These are phyloP conservation scores for Proisotoma minuta DNA, from an alignment of 2,888 invertebrate genomes.

Conservation along the genomic window DNA sequence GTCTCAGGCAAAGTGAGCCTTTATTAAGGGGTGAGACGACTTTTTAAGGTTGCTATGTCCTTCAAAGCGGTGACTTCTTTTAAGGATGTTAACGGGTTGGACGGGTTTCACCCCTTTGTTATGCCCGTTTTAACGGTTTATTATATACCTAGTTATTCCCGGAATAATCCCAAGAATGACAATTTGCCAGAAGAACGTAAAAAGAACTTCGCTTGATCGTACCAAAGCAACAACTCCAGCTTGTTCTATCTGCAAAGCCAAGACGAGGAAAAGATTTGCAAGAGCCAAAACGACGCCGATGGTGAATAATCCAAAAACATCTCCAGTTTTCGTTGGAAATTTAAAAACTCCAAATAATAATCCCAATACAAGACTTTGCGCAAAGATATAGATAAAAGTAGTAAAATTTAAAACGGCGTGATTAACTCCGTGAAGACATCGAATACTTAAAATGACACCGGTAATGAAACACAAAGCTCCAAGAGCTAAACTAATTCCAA, in stretches of 20 bases:
- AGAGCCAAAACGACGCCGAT: not conserved
- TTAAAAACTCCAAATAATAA: not conserved
- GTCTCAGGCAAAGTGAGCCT: too few relatives aligned
- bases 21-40: too few relatives aligned
- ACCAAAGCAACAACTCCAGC: conserved; percentile 3
- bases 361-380: too few relatives aligned
- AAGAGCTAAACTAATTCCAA: not conserved
- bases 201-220: not conserved
- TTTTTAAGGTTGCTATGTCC: too few relatives aligned
- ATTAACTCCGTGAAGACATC: not conserved
- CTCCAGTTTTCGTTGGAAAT: not conserved
- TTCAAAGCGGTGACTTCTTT: too few relatives aligned
- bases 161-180: not conserved
- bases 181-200: not conserved
- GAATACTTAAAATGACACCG: not conserved
- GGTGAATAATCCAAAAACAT: not conserved
- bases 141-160: not conserved
- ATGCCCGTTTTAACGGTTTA: too few relatives aligned
- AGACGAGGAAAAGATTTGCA: not conserved
- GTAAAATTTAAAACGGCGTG: too few relatives aligned
- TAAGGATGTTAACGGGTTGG: too few relatives aligned
- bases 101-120: too few relatives aligned
- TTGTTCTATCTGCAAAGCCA: conserved; percentile 2
- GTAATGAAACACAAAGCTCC: not conserved
- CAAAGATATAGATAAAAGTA: too few relatives aligned